phyloP scores from a whole-genome alignment of 1,140 invertebrate genomes.

The Yoshiicerus persimilis region DNA sequence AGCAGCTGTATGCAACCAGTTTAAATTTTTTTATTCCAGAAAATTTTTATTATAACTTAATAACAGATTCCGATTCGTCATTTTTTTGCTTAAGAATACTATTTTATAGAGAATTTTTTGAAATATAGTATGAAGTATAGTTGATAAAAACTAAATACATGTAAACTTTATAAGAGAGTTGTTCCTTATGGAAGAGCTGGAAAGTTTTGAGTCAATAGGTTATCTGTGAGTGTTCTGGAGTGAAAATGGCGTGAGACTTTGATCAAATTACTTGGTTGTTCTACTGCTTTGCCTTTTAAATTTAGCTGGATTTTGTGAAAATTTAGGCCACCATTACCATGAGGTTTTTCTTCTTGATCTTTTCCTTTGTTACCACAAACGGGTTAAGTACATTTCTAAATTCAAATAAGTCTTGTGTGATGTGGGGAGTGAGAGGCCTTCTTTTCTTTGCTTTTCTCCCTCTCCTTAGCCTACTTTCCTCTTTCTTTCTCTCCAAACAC shows the following conservation, averaged over 20 bases:
- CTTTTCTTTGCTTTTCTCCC: background rate
- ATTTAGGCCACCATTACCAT: slow-evolving; percentile 9
- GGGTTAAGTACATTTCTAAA: slow-evolving; percentile 11
- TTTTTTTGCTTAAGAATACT: no score
- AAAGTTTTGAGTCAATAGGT: background rate
- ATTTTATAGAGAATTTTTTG: no score
- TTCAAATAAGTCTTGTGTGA: background rate
- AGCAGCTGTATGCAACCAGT: no score
- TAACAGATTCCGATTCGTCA: no score
- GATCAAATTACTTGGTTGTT: slow-evolving; percentile 2
- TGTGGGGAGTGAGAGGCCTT: background rate
- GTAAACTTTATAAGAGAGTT: no score
- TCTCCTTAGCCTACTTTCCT: background rate
- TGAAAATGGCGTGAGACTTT: background rate
- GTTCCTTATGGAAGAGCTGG: background rate
- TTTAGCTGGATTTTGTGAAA: background rate
- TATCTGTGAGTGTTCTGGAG: background rate
- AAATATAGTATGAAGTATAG: no score
- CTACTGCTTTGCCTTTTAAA: slow-evolving; percentile 12
- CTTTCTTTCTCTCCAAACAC: background rate
- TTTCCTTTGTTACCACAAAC: slow-evolving; percentile 1
- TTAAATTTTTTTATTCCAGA: no score
- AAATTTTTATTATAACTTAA: no score
- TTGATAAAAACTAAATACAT: no score
- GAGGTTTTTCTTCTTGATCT: slow-evolving; percentile 4